phyloP scores from a whole-genome alignment of 1,140 invertebrate species.

The Ips typographus region DNA sequence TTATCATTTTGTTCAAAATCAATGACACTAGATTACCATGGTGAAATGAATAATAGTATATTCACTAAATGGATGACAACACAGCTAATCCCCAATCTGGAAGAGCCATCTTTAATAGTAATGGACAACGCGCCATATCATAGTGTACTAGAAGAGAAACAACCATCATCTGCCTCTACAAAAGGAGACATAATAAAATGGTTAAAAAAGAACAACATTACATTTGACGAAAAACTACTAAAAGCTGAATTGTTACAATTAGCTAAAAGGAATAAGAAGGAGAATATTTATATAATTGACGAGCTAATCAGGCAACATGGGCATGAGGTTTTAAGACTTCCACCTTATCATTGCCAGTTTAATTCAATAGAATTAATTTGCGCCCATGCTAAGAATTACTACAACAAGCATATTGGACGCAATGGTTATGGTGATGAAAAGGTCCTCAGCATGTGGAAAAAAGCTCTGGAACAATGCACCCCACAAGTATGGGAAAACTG shows the following conservation, averaged over 20 bases:
- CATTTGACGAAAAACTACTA: not conserved
- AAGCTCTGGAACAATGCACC: no score
- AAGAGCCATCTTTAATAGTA: constrained; percentile 19
- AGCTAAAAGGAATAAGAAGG: not conserved
- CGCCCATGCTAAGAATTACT: not conserved
- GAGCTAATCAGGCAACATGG: constrained; percentile 11
- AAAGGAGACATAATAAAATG: constrained; percentile 6
- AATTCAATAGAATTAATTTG: constrained; percentile 32
- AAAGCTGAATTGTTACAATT: constrained; percentile 18
- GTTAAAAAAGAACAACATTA: not conserved
- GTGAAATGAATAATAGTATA: constrained; percentile 41
- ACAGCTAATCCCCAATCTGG: constrained; percentile 39
- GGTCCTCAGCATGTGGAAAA: no score
- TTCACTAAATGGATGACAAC: constrained; percentile 43
- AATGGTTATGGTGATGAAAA: no score
- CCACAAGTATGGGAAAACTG: no score
- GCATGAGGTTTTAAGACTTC: constrained; percentile 26
- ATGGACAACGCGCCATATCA: constrained; percentile 32
- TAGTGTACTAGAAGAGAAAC: constrained; percentile 10
- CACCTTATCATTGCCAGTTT: constrained; percentile 26
- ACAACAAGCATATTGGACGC: no score
- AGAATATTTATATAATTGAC: constrained; percentile 3
- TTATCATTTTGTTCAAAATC: constrained; percentile 39
- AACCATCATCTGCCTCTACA: not conserved
- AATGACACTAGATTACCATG: constrained; percentile 39